These are phyloP conservation scores for Daboia siamensis DNA, from an alignment of 2,113 vertebrate species.

Conservation along the genomic window DNA sequence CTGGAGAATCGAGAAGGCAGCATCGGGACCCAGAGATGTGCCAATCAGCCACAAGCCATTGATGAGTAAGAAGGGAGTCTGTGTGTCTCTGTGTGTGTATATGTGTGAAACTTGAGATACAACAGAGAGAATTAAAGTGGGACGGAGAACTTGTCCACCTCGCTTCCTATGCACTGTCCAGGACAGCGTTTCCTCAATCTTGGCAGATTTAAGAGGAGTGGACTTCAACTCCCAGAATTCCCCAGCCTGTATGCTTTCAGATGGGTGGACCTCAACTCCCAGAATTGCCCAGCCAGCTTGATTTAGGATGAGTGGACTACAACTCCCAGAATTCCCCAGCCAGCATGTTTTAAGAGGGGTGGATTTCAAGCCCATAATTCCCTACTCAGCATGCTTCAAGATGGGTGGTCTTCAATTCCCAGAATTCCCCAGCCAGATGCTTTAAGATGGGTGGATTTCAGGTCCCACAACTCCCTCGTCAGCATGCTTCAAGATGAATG, in stretches of 20 bases:
- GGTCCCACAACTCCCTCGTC: too few relatives aligned
- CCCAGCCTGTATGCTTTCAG: too few relatives aligned
- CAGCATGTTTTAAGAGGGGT: too few relatives aligned
- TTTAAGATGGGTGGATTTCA: too few relatives aligned
- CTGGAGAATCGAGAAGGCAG: slow-evolving; percentile 45
- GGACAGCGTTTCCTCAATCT: background rate
- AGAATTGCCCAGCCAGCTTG: background rate
- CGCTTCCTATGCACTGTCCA: background rate
- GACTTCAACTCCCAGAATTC: background rate
- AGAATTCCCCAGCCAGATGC: background rate
- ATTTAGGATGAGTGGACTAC: too few relatives aligned
- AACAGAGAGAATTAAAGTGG: background rate
- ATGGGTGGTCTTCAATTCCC: background rate
- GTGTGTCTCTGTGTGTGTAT: background rate
- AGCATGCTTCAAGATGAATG: too few relatives aligned
- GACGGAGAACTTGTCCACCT: background rate
- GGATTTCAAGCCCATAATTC: too few relatives aligned
- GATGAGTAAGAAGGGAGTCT: slow-evolving; percentile 11
- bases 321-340: too few relatives aligned
- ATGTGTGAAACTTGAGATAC: background rate
- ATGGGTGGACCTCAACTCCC: background rate
- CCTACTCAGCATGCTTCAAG: background rate
- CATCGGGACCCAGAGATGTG: slow-evolving; percentile 21
- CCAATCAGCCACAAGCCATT: slow-evolving; percentile 35
- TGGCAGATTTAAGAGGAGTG: background rate